Base-by-base conservation (phyloP, 2,113 vertebrate species). In the Acrocephalus kingi region DNA sequence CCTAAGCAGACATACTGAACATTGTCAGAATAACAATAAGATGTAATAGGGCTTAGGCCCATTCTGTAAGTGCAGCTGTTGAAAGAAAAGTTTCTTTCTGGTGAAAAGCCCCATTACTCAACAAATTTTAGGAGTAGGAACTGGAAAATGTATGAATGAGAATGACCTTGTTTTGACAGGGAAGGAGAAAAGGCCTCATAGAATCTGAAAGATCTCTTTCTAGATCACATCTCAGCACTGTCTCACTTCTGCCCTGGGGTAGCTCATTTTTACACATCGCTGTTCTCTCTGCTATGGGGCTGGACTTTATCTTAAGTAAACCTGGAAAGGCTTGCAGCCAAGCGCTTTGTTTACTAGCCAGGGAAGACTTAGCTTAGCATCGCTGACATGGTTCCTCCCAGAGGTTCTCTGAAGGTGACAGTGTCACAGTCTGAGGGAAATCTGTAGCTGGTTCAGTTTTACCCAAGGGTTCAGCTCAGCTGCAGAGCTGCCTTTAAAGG, bases 21-120 rank as follows among this genome's bases (percentile, higher is more conserved):
- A 39, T 39, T 82, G 62, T 46, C 77, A 95, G 91, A 96, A 95
- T 95, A 94, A 87, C 69, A 89, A 83, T 76, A 51, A 93, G 89
- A 76, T 62, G 21, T 8, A 62, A 91, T 27, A 85, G 23, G 21
- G 21, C 10, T 14, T 35, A 7, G 6, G 63, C 6, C 33, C 13
- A 10, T 56, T 73, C 15, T 63, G 1, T 22, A 76, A 63, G 49
- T 28, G n/a, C 35, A 73, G 49, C 55, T 73, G 10, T 33, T 82
- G 71, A 63, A 83, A 61, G n/a, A 61, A 77, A 93, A 64, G 28
- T 61, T 89, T 87, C 10, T 69, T 95, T 61, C 54, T 74, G 10
- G 33, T 55, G 39, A 61, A 89, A 93, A 89, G 17, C 18, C 13
- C 46, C 39, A 46, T 74, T 79, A 85, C 74, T 83, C 80, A 62